Evolutionary conservation across 1,140 invertebrate species (phyloP), one percentile per base, ranked within the genome.

Genomic region (Lucilia cuprina): DNA sequence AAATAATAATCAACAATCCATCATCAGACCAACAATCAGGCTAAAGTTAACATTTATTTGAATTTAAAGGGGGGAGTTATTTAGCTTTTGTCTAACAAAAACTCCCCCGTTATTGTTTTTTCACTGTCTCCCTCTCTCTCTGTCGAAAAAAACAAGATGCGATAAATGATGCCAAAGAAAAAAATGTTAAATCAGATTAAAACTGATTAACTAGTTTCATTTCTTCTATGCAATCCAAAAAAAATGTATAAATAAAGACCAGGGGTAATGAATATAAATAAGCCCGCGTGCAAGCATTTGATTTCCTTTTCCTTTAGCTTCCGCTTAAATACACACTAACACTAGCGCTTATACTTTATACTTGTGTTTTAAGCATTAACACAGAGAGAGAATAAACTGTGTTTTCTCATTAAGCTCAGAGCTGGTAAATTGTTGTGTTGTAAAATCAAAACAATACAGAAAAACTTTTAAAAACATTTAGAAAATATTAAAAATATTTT

Each of bases 1-100:
- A 90, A 90, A 90, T 88, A 90, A 90, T 90, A 89, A 90, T 90
- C 89, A 86, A 88, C 87, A 89, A 89, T 89, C 89, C 88, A 89
- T 89, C 88, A 89, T 88, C 21, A 19, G n/a, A 50, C 3, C 17
- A 41, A 3, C 41, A 82, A 30, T 3, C 25, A n/a, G n/a, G n/a
- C 25, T 2, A 30, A 30, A 3, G 1, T 30, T 30, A 30, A 25
- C 80, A 55, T 55, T 55, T 8, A 8, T 55, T 55, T 55, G 50
- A 8, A n/a, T 49, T 1, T 30, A 5, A 5, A 2, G 25, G 25
- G 25, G 25, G 25, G 25, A 30, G 25, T 30, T 30, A 30, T 30
- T 30, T 2, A 49, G 49, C 49, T n/a, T 65, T 65, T n/a, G 25
- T 30, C 25, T 30, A 30, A 60, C n/a, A n/a, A 60, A 21, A 21